Evolutionary conservation across 2,113 vertebrate species (phyloP), one percentile per base, ranked within the genome.

Genomic region (Ammospiza nelsoni): DNA sequence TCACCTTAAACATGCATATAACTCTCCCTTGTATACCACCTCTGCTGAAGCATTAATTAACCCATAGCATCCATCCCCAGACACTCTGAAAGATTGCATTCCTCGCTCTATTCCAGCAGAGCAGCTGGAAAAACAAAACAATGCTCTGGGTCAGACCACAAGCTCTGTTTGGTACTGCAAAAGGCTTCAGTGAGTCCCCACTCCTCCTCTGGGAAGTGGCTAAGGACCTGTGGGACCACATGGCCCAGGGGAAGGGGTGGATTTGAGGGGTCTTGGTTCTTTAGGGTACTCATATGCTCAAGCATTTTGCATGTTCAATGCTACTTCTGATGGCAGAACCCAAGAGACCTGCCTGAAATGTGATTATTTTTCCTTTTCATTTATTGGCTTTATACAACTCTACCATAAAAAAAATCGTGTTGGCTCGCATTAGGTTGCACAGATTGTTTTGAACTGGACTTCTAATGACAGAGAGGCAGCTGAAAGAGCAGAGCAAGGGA

Each of bases 1-100:
- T 96, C 93, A 96, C 74, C 77, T 94, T 79, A 94, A 84, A 95
- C n/a, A 74, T 39, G 94, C 78, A 43, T 73, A 95, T 87, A 97
- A 91, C 84, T 97, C 83, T 82, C 33, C 41, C 46, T 78, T 73
- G 41, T 84, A 61, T 69, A 91, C 85, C 84, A 89, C 49, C 46
- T 19, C 78, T 46, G 49, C 87, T 79, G 81, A 72, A 89, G 29
- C 81, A 83, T 94, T 95, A 95, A 94, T 95, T 95, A 97, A 91
- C 77, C 51, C 29, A 25, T 73, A 89, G 52, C 49, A 41, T 27
- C 81, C 66, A 87, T 65, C 46, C 49, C 59, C 27, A 65, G 77
- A 54, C 73, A 29, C 15, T 46, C 73, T 63, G 11, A 80, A 75
- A 89, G 35, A 67, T 68, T 48, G 72, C 11, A 14, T 84, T 78